Conservation (phyloP, 1,140 invertebrate species). For the Yoshiicerus persimilis region DNA sequence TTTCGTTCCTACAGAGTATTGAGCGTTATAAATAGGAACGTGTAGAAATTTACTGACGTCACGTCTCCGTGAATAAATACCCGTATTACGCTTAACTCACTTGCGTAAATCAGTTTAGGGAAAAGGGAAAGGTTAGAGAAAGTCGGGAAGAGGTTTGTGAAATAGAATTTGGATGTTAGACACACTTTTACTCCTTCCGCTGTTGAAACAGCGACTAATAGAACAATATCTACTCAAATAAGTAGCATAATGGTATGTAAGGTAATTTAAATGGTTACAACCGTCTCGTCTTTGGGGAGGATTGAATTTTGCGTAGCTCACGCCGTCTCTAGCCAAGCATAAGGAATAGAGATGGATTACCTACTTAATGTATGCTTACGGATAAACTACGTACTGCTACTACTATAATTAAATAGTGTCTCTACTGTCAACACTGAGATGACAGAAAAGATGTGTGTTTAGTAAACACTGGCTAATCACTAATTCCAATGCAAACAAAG, state of each 20-base stretch:
- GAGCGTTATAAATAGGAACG: too few relatives aligned
- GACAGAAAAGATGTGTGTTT: background rate
- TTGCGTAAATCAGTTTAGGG: background rate
- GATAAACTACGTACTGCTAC: background rate
- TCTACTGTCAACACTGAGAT: background rate
- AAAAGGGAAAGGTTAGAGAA: background rate
- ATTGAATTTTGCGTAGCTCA: background rate
- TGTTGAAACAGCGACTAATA: background rate
- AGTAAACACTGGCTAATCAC: background rate
- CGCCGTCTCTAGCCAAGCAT: background rate
- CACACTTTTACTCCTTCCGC: background rate
- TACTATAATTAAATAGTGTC: background rate
- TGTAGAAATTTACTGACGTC: too few relatives aligned
- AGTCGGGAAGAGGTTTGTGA: background rate
- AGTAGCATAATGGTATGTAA: background rate
- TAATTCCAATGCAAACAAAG: background rate
- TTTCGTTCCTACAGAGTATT: too few relatives aligned
- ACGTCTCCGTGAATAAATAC: background rate
- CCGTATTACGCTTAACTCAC: background rate
- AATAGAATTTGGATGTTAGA: background rate
- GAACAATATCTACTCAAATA: too few relatives aligned
- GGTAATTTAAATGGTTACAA: background rate
- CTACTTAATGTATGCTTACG: background rate
- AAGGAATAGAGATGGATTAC: background rate
- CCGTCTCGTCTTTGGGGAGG: background rate